Conservation (phyloP, 2,797 vertebrate genomes). For the Sebastes steindachneri region DNA sequence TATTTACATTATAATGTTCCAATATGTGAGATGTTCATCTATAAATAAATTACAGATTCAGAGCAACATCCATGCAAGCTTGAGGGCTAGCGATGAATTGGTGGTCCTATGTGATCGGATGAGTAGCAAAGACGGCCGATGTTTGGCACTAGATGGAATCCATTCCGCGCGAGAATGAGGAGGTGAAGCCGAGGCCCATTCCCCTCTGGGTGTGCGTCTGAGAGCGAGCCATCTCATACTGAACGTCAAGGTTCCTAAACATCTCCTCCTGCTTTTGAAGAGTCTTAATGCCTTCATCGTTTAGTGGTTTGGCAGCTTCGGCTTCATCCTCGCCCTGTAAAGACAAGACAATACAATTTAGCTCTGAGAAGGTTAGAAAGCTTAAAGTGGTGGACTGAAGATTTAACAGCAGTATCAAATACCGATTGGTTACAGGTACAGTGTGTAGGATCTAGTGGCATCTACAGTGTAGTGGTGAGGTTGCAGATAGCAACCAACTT, state of each 20-base stretch:
- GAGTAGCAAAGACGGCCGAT: constrained; percentile 40
- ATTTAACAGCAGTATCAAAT: background rate
- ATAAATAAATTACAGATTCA: constrained; percentile 96
- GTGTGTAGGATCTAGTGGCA: too few relatives aligned
- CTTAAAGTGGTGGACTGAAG: background rate
- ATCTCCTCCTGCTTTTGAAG: constrained; percentile 98
- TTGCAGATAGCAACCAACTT: too few relatives aligned
- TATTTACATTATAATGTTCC: constrained; percentile 92
- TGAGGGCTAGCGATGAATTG: constrained; percentile 86
- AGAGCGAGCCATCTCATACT: constrained; percentile 98
- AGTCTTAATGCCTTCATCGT: constrained; percentile 93
- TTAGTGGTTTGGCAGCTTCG: constrained; percentile 84
- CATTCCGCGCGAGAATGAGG: constrained; percentile 94
- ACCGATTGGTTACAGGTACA: background rate
- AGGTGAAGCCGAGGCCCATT: constrained; percentile 96
- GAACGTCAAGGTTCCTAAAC: constrained; percentile 96
- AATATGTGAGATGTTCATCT: constrained; percentile 67
- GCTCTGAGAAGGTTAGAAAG: background rate
- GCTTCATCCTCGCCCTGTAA: constrained; percentile 91
- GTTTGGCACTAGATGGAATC: constrained; percentile 88
- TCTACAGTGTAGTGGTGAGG: too few relatives aligned
- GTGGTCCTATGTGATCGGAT: constrained; percentile 61
- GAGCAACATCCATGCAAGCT: constrained; percentile 97
- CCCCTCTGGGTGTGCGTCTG: constrained; percentile 98
- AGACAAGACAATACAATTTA: constrained; percentile 6